A percentile compares a stretch with the other conserved stretches of the same genome.
These are phyloP conservation scores for Herminia tarsipennalis DNA, from an alignment of 2,888 invertebrate species.

Conservation along the genomic window DNA sequence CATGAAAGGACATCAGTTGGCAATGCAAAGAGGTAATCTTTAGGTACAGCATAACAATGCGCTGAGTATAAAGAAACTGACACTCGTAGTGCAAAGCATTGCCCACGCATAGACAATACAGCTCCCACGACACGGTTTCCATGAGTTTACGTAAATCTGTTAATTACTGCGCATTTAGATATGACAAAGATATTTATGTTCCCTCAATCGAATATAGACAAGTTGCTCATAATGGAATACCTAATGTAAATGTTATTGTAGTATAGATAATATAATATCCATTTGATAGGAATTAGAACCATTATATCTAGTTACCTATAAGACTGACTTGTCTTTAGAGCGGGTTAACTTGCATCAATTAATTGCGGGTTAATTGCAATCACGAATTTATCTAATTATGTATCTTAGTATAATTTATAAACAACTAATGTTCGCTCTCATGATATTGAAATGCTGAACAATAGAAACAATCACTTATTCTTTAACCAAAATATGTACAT, in stretches of 20 bases:
- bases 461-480: no score
- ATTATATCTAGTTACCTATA: no score
- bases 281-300: no score
- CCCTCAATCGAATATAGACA: constrained; percentile 55
- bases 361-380: no score
- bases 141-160: constrained; percentile 77
- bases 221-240: constrained; percentile 48
- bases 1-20: constrained; percentile 68
- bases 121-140: constrained; percentile 81
- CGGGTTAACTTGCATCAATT: no score
- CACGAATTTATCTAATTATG: no score
- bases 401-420: no score
- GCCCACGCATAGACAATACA: constrained; percentile 62
- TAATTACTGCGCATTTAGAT: constrained; percentile 71
- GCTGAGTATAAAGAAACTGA: constrained; percentile 46
- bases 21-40: constrained; percentile 44
- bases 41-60: constrained; percentile 52
- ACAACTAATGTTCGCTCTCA: no score
- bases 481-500: no score
- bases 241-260: constrained; percentile 12
- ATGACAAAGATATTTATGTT: constrained; percentile 70
- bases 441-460: no score
- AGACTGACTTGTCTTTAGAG: no score
- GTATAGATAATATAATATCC: no score
- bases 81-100: constrained; percentile 31